These are phyloP conservation scores for Plestiodon gilberti DNA, from an alignment of 2,113 vertebrate species.

Conservation along the genomic window DNA sequence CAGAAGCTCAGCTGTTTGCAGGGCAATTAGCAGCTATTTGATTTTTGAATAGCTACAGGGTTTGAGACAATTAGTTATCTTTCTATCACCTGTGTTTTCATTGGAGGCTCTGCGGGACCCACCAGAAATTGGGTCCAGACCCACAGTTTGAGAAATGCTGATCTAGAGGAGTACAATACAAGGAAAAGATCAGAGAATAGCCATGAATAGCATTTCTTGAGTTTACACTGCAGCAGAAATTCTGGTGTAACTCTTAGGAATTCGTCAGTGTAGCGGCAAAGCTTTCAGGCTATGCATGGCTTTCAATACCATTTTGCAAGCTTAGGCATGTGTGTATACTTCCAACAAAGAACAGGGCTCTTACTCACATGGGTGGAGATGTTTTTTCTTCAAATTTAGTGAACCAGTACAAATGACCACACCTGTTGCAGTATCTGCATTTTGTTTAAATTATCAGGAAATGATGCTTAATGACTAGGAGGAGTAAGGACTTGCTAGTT, in stretches of 20 bases:
- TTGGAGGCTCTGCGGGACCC: too few relatives aligned
- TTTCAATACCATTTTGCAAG: constrained; percentile 48
- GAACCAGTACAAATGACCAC: constrained; percentile 37
- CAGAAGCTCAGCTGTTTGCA: too few relatives aligned
- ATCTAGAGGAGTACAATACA: background rate
- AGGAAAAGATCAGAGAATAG: constrained; percentile 32
- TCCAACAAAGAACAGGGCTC: constrained; percentile 11
- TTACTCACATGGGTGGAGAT: constrained; percentile 42
- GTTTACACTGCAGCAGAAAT: constrained; percentile 30
- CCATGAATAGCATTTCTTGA: constrained; percentile 61
- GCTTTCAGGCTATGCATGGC: constrained; percentile 36
- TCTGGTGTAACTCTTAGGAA: constrained; percentile 19
- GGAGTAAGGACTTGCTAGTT: background rate
- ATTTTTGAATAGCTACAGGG: too few relatives aligned
- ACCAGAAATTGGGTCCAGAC: too few relatives aligned
- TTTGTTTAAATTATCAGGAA: constrained; percentile 10
- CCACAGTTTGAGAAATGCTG: too few relatives aligned
- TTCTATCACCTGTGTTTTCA: too few relatives aligned
- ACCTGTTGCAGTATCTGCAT: background rate
- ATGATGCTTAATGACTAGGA: constrained; percentile 36
- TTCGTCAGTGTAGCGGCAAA: constrained; percentile 49
- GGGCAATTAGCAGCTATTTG: too few relatives aligned
- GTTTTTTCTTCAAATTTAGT: constrained; percentile 52
- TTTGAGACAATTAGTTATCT: too few relatives aligned
- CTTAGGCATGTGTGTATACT: constrained; percentile 28